Evolutionary conservation across 2,888 invertebrate species (phyloP), one percentile per base, ranked within the genome.

Genomic region (Palloptera scutellata): DNA sequence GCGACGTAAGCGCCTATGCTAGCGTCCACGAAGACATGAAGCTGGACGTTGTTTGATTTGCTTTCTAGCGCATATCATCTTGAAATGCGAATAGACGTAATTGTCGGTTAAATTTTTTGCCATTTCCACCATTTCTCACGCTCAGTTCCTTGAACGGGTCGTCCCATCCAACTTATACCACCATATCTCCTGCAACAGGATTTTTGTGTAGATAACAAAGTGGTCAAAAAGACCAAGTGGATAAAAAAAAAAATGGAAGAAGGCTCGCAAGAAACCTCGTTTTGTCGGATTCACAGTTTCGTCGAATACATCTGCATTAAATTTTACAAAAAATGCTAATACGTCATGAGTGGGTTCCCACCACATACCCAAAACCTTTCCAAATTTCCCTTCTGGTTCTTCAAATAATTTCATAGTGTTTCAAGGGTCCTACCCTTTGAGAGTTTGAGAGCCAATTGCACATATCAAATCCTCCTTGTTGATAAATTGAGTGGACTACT

Each of bases 321-420:
- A 64, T 55, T 70, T 68, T 9, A 48, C 55, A 43, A 65, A 13
- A 43, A 70, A 72, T 0, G 53, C 65, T 4, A 78, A 66, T n/a
- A 45, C 61, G 59, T 77, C 78, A 1, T 40, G n/a, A 1, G 9
- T 12, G 0, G 71, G 43, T 8, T 70, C 1, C 76, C 77, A 75
- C 19, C 58, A 69, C 59, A 78, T 67, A 0, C 76, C 77, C 10
- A 77, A 58, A 0, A 74, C 62, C 40, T 72, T 72, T 48, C 75
- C 72, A n/a, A 54, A 30, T 0, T 3, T 42, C 0, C 54, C 30
- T 58, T 67, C 62, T 1, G 19, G 52, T 48, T 68, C 61, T 48
- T 64, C 45, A 58, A 71, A 15, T 20, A 45, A n/a, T 30, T 61
- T 69, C 62, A 11, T n/a, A n/a, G n/a, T n/a, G n/a, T n/a, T n/a